These are phyloP conservation scores for Channa maculata DNA, from an alignment of 2,113 vertebrate species.

Conservation along the genomic window DNA sequence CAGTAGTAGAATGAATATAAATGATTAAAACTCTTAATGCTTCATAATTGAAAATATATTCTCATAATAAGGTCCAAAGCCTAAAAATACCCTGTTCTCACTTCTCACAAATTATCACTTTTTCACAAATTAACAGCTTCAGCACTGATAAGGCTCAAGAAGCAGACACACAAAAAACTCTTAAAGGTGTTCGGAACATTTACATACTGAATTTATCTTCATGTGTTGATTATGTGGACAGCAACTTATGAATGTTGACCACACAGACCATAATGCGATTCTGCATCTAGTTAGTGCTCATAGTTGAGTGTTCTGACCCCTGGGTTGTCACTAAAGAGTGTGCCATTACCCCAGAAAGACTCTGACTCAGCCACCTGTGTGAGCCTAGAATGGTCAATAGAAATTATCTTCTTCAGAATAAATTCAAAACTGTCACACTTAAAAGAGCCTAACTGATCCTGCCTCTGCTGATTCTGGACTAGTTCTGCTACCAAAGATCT, in stretches of 20 bases:
- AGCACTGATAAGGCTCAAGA: background rate
- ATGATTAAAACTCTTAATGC: no score
- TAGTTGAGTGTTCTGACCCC: conserved; percentile 29
- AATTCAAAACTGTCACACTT: conserved; percentile 49
- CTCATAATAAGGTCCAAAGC: no score
- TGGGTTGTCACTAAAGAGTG: conserved; percentile 24
- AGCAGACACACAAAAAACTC: background rate
- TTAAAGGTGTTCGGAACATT: background rate
- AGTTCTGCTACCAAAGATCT: conserved; percentile 46
- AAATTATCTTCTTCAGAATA: conserved; percentile 62
- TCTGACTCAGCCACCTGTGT: conserved; percentile 59
- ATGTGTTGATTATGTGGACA: background rate
- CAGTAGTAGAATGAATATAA: no score
- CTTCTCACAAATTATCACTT: background rate
- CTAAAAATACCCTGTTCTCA: no score
- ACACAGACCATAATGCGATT: conserved; percentile 5
- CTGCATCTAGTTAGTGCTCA: conserved; percentile 1
- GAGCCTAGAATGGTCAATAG: conserved; percentile 32
- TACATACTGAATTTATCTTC: background rate
- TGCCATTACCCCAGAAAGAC: conserved; percentile 34
- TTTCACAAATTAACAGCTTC: background rate
- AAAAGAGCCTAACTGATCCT: conserved; percentile 41
- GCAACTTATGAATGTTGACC: background rate
- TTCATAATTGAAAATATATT: no score
- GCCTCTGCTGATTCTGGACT: conserved; percentile 46